Base-by-base conservation (phyloP, 2,888 invertebrate species). In the Fragum whitleyi region DNA sequence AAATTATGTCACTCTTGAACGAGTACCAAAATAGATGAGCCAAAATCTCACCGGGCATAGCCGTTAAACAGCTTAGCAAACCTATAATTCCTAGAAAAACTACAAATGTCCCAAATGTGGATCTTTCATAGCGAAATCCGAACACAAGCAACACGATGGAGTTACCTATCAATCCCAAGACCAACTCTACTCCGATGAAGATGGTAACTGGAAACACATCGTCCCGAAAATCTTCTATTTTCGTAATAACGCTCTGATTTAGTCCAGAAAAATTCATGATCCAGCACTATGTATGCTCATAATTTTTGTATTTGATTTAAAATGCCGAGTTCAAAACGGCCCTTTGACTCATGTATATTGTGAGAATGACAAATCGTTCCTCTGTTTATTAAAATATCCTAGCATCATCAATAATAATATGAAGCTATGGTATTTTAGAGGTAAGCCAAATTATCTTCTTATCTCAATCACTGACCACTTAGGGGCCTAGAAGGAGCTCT, bases 31-130 rank as follows among this genome's bases (percentile, higher is more conserved):
- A 29, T 0, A 73, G 51, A 55, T 81, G 85, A 0, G 81, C 79
- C 19, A 81, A 42, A 26, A 85, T 71, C 42, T 85, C 81, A 2
- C 81, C 85, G 0, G 81, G 81, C 71, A 85, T 77, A 1, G 79
- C 77, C 2, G 81, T 81, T 19, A 81, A 55, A n/a, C 72, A 77
- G 61, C 79, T 75, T 7, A 73, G 71, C 7, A 79, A 26, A 42
- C 82, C 85, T 28, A 74, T 74, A n/a, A 73, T 32, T 2, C 72
- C 74, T 51, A 85, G 72, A 39, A 74, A 79, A 19, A 85, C 16
- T 3, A 82, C 85, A 39, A 82, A 85, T 47, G 77, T 79, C 9
- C 74, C 47, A 55, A 72, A 85, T n/a, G 79, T 79, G 23, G 81
- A 81, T 2, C 16, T 26, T 36, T 77, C 73, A 55, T 85, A 85